A percentile compares a stretch with the other conserved stretches of the same genome.
Evolutionary conservation across 2,113 vertebrate species (phyloP).

Genomic region (Rattus rattus): DNA sequence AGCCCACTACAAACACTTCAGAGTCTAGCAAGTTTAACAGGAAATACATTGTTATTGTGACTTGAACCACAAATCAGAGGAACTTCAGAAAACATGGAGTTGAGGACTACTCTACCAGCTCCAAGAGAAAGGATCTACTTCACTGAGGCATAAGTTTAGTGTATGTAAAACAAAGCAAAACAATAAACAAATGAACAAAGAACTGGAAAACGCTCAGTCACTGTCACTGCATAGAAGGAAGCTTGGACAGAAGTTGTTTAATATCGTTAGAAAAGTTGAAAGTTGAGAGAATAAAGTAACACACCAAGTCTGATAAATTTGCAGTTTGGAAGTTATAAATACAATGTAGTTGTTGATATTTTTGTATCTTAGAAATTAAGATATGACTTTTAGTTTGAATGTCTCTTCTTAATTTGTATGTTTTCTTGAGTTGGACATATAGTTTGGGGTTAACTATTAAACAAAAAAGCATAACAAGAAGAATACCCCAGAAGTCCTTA

Average conservation of each 20-base stretch:
- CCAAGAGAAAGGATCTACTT: neutral
- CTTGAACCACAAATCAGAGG: neutral
- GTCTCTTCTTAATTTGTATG: neutral
- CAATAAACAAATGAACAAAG: neutral
- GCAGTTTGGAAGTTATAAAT: neutral
- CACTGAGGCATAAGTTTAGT: neutral
- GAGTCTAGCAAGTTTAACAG: neutral
- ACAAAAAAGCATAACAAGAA: neutral
- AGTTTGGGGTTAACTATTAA: constrained; percentile 27
- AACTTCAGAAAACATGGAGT: accelerated
- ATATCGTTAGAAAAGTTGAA: neutral
- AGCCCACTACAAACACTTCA: neutral
- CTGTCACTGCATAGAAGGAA: neutral
- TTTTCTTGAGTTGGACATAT: neutral
- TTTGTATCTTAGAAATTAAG: neutral
- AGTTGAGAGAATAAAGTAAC: neutral
- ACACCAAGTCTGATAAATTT: neutral
- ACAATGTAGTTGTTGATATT: neutral
- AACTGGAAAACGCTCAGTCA: neutral
- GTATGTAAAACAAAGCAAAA: neutral
- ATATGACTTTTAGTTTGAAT: neutral
- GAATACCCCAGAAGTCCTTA: neutral
- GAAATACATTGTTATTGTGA: neutral
- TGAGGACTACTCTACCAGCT: neutral
- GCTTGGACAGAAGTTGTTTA: neutral